These are phyloP conservation scores for Loripinus fragilis DNA, from an alignment of 2,888 invertebrate genomes.

Conservation along the genomic window DNA sequence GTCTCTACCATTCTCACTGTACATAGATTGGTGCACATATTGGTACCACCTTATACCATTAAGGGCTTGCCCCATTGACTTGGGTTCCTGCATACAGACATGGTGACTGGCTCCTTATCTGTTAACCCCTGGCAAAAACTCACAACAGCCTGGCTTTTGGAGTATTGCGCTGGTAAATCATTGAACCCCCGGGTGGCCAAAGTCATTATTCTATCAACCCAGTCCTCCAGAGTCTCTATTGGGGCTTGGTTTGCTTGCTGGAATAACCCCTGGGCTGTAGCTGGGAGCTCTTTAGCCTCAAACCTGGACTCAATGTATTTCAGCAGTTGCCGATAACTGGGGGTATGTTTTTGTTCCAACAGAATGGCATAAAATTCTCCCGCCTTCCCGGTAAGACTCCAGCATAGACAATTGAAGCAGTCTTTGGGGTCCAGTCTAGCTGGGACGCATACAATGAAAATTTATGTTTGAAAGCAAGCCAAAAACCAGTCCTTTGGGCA, in stretches of 20 bases:
- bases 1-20: not conserved
- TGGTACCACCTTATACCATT: no score
- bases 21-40: no score
- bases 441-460: no score
- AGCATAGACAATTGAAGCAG: not conserved
- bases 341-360: no score
- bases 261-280: not conserved
- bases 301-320: not conserved
- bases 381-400: constrained; percentile 4
- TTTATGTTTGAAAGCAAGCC: constrained; percentile 1
- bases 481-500: not conserved
- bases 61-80: no score
- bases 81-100: not conserved
- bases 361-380: no score
- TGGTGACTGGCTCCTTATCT: constrained; percentile 22
- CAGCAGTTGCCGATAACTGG: not conserved
- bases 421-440: not conserved
- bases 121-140: constrained; percentile 11
- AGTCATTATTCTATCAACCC: constrained; percentile 2
- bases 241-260: not conserved
- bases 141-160: not conserved
- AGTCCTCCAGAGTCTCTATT: constrained; percentile 9
- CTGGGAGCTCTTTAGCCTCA: not conserved
- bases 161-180: constrained; percentile 1
- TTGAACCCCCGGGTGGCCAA: constrained; percentile 4